Conservation (phyloP, 53 echinoderm and acorn worm species). For the Arbacia lixula region DNA sequence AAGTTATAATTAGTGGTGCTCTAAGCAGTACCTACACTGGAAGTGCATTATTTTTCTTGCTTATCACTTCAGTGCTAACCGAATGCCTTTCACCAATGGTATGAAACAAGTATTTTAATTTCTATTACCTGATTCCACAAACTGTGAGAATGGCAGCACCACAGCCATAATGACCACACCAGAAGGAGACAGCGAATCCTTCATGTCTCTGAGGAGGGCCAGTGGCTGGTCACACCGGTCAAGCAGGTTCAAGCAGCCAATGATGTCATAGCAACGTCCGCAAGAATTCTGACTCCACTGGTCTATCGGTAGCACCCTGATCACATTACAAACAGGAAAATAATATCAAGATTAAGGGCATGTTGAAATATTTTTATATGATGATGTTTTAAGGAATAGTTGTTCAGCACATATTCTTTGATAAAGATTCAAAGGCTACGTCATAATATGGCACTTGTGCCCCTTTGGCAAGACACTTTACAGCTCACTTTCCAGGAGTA, state of each 20-base stretch:
- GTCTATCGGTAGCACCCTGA: conserved; percentile 82
- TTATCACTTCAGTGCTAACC: background rate
- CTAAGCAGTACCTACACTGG: background rate
- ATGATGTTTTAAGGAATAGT: too few species aligned
- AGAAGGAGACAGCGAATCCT: conserved; percentile 67
- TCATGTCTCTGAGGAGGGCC: conserved; percentile 77
- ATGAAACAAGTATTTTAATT: background rate
- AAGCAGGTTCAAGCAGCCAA: conserved; percentile 90
- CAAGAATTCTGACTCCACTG: conserved; percentile 67
- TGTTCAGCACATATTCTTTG: too few species aligned
- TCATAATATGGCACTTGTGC: too few species aligned
- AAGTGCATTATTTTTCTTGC: background rate
- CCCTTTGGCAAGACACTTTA: too few species aligned
- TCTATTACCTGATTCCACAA: conserved; percentile 93
- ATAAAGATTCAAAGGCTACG: too few species aligned
- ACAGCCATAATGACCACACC: conserved; percentile 85
- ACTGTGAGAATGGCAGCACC: conserved; percentile 91
- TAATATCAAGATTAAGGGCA: too few species aligned
- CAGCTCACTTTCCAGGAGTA: too few species aligned
- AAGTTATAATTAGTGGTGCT: too few species aligned
- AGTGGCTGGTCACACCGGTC: conserved; percentile 92
- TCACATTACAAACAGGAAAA: background rate
- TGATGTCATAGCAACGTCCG: conserved; percentile 74
- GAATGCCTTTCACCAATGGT: background rate
- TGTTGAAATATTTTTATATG: too few species aligned